Evolutionary conservation across 2,797 vertebrate species (phyloP), one percentile per base, ranked within the genome.

Genomic region (Scolopax rusticola): DNA sequence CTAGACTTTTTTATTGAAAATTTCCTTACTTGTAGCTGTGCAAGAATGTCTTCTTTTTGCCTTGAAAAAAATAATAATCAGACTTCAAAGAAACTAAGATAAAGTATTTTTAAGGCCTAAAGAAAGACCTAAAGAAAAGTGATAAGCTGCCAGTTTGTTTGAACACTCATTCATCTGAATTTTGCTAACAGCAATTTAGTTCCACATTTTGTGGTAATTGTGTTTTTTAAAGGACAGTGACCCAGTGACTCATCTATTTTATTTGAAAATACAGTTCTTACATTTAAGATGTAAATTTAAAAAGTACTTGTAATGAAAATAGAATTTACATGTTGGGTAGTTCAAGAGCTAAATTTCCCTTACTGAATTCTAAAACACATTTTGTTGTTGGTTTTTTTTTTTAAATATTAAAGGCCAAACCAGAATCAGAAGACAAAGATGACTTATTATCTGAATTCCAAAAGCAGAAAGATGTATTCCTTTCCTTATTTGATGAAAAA

Each of bases 401-500:
- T 92, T 85, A 50, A 91, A 90, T 63, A 80, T 65, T 45, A 69
- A 96, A 98, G 98, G 95, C 93, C 74, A 98, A 98, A 94, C 77
- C 97, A 74, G 98, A 99, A 43, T 98, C 98, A 12, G 99, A 99
- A 93, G 98, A 98, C 59, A 99, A 99, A 97, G 98, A 99, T 90
- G 99, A 99, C 25, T 88, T 98, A 77, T 60, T 99, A 97, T 98
- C 95, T 25, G 99, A 99, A 93, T 97, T 99, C 94, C 98, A 97
- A 89, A 99, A 99, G 88, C 99, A 99, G 97, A 99, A 80, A 57
- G 99, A 99, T 40, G 17, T 98, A 53, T 98, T 99, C 56, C 97
- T 98, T 11, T 98, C 98, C 2, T 98, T 99, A 93, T 99, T 99
- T 96, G 99, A 99, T 93, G 98, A 99, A 93, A 99, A 99, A 91